Evolutionary conservation across 2,888 invertebrate genomes (phyloP), one percentile per base, ranked within the genome.

Genomic region (Koerneria pararmatus): DNA sequence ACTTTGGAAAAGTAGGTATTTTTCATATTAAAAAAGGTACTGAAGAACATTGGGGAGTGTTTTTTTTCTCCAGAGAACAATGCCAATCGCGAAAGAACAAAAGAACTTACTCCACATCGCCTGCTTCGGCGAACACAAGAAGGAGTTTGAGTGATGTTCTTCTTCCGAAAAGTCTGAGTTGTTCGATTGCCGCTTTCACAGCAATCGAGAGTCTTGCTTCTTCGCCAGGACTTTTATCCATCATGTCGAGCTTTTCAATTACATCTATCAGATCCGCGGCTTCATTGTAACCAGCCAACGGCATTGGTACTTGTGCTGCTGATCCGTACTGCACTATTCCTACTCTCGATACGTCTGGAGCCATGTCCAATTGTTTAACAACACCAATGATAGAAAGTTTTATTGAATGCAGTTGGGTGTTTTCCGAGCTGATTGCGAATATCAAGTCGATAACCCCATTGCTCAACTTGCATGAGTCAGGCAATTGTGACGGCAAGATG

Each of bases 391-490:
- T 35, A 2, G 60, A 27, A 8, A 3, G n/a, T 8, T n/a, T 27
- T 24, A 48, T 48, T 6, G 60, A 29, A 24, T 4, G 48, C 4
- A 60, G 32, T 4, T 15, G 27, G 11, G 48, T n/a, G 32, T 60
- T 49, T 31, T 60, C 48, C 5, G 60, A 60, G 22, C 31, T 48
- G 32, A 60, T 46, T 2, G 49, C 48, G 19, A 60, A n/a, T 19
- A 60, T 49, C 11, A 60, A 29, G 27, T 60, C 60, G 15, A 60
- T 48, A 4, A 60, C 48, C 32, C 60, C 48, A 32, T 48, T 60
- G 24, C 32, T 6, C 1, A 60, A n/a, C 49, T 51, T 19, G 66
- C 73, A 24, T 74, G 71, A n/a, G 62, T 65, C 6, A 70, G 70
- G 32, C 24, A 19, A 58, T 46, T 1, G 46, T 37, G 22, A 65